Percentiles rank a stretch among this genome's conserved stretches.
These are phyloP conservation scores for Monoplex corrugatus DNA, from an alignment of 2,888 invertebrate genomes.

Conservation along the genomic window DNA sequence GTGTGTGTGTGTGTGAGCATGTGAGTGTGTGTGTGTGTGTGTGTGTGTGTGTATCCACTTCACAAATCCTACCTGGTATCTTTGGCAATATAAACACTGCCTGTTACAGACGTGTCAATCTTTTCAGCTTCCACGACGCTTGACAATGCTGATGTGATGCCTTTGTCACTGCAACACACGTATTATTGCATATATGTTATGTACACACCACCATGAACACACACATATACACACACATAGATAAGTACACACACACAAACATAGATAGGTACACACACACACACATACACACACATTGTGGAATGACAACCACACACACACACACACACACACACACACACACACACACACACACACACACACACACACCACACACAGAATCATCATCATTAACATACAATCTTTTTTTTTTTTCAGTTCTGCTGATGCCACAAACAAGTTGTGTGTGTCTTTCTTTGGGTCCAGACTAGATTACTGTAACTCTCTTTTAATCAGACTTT, in stretches of 20 bases:
- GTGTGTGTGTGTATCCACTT: background rate
- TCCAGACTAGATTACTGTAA: too few species aligned
- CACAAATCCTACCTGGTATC: constrained; percentile 86
- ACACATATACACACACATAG: too few species aligned
- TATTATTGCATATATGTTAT: background rate
- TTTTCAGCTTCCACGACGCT: constrained; percentile 88
- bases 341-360: background rate
- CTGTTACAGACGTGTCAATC: constrained; percentile 88
- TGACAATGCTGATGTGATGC: constrained; percentile 86
- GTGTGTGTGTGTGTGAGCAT: background rate
- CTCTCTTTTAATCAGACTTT: too few species aligned
- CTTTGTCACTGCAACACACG: constrained; percentile 26
- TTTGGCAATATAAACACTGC: constrained; percentile 91
- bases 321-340: background rate
- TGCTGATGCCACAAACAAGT: too few species aligned
- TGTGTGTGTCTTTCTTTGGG: too few species aligned
- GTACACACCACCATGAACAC: background rate
- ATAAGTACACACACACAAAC: too few species aligned
- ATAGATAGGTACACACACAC: too few species aligned
- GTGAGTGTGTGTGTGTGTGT: background rate
- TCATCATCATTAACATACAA: background rate
- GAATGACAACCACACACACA: background rate
- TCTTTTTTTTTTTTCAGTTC: too few species aligned
- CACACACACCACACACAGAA: background rate
- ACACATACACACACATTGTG: too few species aligned